Percentiles rank a stretch among this genome's conserved stretches.
These are phyloP conservation scores for Sebastiscus albofasciatus DNA, from an alignment of 2,797 vertebrate genomes.

Conservation along the genomic window DNA sequence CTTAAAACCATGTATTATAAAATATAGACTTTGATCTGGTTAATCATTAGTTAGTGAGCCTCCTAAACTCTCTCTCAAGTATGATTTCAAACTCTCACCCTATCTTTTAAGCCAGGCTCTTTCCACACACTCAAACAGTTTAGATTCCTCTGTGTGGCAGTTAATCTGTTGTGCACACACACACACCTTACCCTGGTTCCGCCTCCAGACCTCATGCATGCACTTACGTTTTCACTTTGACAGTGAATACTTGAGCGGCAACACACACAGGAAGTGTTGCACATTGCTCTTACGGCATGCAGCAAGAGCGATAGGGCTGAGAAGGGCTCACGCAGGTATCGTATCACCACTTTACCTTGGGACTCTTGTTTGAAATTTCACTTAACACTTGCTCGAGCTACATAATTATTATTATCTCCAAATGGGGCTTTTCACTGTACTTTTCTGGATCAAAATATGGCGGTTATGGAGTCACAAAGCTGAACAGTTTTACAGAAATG, in stretches of 20 bases:
- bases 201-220: constrained; percentile 73
- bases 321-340: constrained; percentile 60
- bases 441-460: neutral
- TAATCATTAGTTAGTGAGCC: constrained; percentile 40
- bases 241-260: constrained; percentile 68
- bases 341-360: constrained; percentile 36
- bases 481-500: constrained; percentile 25
- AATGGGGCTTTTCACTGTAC: neutral
- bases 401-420: neutral
- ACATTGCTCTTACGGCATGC: constrained; percentile 63
- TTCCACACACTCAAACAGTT: neutral
- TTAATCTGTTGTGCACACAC: constrained; percentile 49
- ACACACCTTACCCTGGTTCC: constrained; percentile 59
- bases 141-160: constrained; percentile 33
- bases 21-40: constrained; percentile 44
- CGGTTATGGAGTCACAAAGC: neutral
- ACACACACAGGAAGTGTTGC: constrained; percentile 77
- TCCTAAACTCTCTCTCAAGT: neutral
- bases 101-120: neutral
- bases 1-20: neutral
- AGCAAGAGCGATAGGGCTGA: constrained; percentile 43
- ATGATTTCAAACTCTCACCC: neutral
- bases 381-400: neutral
- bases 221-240: constrained; percentile 83
- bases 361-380: constrained; percentile 1